Evolutionary conservation across 2,113 vertebrate genomes (phyloP).

Genomic region (Corvus hawaiiensis): DNA sequence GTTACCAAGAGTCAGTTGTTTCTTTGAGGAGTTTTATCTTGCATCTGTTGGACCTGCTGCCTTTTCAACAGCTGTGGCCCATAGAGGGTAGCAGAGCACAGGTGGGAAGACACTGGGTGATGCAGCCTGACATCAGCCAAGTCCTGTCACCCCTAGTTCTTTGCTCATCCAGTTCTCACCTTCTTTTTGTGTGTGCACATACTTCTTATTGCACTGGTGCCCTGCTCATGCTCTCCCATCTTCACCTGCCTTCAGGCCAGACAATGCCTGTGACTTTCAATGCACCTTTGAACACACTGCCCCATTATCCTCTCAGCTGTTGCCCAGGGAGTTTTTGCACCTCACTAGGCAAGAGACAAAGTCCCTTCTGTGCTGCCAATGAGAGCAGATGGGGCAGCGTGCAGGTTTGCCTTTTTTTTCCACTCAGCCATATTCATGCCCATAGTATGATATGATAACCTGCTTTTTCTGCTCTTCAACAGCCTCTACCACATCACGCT

Average conservation of each 20-base stretch:
- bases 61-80: not conserved
- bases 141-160: not conserved
- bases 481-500: constrained; percentile 96
- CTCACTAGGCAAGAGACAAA: not conserved
- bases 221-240: not conserved
- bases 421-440: not conserved
- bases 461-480: constrained; percentile 2
- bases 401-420: not conserved
- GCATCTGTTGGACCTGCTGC: not conserved
- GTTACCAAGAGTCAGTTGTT: not conserved
- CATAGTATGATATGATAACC: not conserved
- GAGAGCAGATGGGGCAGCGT: not conserved
- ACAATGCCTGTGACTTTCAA: not conserved
- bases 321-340: not conserved
- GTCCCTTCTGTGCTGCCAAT: not conserved
- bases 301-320: not conserved
- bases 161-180: not conserved
- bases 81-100: constrained; percentile 3
- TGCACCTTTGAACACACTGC: not conserved
- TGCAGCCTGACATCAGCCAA: not conserved
- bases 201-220: not conserved
- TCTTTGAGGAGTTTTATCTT: not conserved
- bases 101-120: not conserved
- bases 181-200: not conserved
- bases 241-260: not conserved